Evolutionary conservation across 2,888 invertebrate species (phyloP).

Genomic region (Trachelus iudaicus): DNA sequence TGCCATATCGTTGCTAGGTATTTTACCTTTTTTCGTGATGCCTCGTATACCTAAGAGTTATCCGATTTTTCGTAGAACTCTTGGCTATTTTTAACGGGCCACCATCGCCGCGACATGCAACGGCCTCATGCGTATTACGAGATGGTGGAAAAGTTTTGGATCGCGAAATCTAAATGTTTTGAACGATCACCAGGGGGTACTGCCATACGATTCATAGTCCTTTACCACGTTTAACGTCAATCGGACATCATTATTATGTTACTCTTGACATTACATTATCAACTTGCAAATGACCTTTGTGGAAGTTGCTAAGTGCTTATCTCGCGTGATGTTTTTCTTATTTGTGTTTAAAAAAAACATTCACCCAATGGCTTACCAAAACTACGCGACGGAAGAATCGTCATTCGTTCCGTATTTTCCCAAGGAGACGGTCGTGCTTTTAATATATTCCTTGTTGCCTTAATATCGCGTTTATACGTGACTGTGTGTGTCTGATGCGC

Average conservation of each 20-base stretch:
- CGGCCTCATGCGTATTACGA: background rate
- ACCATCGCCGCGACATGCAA: background rate
- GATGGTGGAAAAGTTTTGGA: background rate
- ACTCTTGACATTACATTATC: background rate
- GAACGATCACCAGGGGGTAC: background rate
- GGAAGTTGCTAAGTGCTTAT: background rate
- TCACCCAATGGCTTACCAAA: background rate
- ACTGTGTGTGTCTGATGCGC: slow-evolving; percentile 13
- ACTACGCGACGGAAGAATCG: background rate
- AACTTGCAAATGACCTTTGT: background rate
- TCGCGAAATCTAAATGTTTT: background rate
- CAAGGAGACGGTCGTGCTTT: background rate
- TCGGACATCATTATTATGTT: background rate
- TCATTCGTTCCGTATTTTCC: background rate
- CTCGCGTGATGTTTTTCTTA: background rate
- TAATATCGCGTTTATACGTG: slow-evolving; percentile 5
- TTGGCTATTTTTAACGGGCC: background rate
- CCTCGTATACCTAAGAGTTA: background rate
- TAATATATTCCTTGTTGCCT: background rate
- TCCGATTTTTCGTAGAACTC: background rate
- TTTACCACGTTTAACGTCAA: background rate
- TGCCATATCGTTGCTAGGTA: background rate
- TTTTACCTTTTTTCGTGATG: background rate
- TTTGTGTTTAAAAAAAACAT: no score
- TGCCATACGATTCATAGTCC: background rate